Evolutionary conservation across 2,797 vertebrate species (phyloP).

Genomic region (Crax fasciolata): DNA sequence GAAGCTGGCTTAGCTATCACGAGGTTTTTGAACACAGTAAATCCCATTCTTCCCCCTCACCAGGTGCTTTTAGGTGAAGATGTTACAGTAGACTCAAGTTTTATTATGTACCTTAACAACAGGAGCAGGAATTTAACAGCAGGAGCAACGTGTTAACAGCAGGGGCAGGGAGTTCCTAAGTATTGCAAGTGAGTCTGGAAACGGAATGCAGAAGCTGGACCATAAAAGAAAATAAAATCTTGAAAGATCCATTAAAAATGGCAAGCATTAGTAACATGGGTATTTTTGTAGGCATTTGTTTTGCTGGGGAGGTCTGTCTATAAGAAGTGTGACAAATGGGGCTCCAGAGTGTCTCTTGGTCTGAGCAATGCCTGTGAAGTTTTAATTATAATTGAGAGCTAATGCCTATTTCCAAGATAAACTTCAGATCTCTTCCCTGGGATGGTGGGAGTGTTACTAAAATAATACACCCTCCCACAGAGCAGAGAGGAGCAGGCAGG

Average conservation of each 20-base stretch:
- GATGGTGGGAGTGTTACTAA: neutral
- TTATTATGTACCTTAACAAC: neutral
- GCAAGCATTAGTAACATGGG: neutral
- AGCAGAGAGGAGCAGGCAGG: neutral
- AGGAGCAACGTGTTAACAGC: neutral
- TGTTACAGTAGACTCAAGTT: neutral
- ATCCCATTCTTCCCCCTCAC: neutral
- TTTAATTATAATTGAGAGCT: constrained; percentile 5
- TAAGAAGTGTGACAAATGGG: neutral
- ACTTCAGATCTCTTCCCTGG: neutral
- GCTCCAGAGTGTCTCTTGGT: neutral
- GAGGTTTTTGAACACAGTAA: neutral
- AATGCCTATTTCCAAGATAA: constrained; percentile 1
- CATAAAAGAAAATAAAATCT: neutral
- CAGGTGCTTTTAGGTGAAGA: neutral
- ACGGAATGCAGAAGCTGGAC: neutral
- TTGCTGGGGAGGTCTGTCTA: neutral
- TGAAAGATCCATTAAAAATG: neutral
- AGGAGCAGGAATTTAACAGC: neutral
- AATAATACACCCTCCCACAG: neutral
- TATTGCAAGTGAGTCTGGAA: neutral
- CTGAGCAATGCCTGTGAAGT: neutral
- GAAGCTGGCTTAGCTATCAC: neutral
- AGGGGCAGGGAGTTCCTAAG: neutral
- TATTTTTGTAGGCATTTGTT: neutral